These are phyloP conservation scores for Chaetogeoica ovagalla DNA, from an alignment of 2,888 invertebrate species.

Conservation along the genomic window DNA sequence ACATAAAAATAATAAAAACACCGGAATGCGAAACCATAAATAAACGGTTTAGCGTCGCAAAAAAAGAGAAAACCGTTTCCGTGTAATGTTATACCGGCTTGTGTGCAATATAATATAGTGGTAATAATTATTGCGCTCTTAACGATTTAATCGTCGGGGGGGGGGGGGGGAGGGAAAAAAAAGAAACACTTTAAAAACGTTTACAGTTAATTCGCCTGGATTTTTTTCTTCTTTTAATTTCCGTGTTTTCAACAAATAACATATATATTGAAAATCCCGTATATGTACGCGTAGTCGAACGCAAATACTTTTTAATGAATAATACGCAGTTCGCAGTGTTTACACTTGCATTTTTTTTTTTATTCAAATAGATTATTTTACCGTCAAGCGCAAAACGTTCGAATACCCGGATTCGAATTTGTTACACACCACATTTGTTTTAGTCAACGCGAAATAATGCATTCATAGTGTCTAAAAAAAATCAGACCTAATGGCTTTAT, in stretches of 20 bases:
- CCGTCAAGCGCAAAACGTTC: constrained; percentile 35
- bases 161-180: too few relatives aligned
- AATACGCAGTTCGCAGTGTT: not conserved
- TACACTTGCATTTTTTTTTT: not conserved
- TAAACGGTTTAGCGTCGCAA: constrained; percentile 33
- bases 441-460: not conserved
- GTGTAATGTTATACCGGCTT: too few relatives aligned
- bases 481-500: constrained; percentile 13
- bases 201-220: not conserved
- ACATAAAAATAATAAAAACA: constrained; percentile 21
- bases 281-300: too few relatives aligned
- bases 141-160: too few relatives aligned
- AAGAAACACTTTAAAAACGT: too few relatives aligned
- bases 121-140: too few relatives aligned
- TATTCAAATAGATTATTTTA: constrained; percentile 39
- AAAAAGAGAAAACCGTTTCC: constrained; percentile 14
- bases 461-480: not conserved
- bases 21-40: constrained; percentile 41
- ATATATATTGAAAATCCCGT: too few relatives aligned
- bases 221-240: too few relatives aligned
- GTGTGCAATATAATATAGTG: too few relatives aligned
- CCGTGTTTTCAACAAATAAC: too few relatives aligned
- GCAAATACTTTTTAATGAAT: not conserved
- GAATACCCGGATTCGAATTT: constrained; percentile 11
- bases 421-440: constrained; percentile 33